Evolutionary conservation across 2,797 vertebrate species (phyloP).

Genomic region (Coilia nasus): DNA sequence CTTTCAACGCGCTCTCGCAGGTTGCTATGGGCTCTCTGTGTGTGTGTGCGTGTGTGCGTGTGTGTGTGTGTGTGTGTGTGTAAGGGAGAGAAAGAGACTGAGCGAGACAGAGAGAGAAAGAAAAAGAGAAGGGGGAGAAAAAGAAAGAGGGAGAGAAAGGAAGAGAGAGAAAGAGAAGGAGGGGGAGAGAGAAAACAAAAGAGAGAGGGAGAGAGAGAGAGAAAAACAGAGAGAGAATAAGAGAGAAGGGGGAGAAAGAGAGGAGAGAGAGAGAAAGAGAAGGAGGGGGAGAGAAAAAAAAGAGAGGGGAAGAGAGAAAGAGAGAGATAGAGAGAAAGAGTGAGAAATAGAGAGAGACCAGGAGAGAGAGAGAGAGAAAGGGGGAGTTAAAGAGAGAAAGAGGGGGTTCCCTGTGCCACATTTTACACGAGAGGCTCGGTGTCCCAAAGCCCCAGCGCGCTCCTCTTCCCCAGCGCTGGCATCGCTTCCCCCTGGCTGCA

Average conservation of each 20-base stretch:
- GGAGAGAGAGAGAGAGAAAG: neutral
- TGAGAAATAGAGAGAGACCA: neutral
- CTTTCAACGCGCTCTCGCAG: slow-evolving; percentile 31
- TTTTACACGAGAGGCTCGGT: neutral
- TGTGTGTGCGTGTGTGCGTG: neutral
- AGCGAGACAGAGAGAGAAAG: too few species aligned
- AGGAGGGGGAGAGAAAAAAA: neutral
- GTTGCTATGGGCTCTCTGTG: slow-evolving; percentile 24
- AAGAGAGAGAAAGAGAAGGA: too few species aligned
- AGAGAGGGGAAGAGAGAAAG: neutral
- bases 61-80: too few species aligned
- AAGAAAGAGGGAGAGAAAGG: too few species aligned
- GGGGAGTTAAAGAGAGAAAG: neutral
- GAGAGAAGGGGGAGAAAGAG: too few species aligned
- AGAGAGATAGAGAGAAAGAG: neutral
- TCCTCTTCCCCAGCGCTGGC: neutral
- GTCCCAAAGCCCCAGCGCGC: neutral
- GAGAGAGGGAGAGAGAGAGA: too few species aligned
- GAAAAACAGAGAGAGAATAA: too few species aligned
- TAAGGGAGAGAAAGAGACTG: too few species aligned
- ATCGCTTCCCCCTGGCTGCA: slow-evolving; percentile 2
- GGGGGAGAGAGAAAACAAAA: too few species aligned
- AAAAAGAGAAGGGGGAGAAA: too few species aligned
- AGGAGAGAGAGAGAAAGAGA: neutral
- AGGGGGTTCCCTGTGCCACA: slow-evolving; percentile 3